phyloP scores from a whole-genome alignment of 2,113 vertebrate genomes.

The Synodontis membranacea region DNA sequence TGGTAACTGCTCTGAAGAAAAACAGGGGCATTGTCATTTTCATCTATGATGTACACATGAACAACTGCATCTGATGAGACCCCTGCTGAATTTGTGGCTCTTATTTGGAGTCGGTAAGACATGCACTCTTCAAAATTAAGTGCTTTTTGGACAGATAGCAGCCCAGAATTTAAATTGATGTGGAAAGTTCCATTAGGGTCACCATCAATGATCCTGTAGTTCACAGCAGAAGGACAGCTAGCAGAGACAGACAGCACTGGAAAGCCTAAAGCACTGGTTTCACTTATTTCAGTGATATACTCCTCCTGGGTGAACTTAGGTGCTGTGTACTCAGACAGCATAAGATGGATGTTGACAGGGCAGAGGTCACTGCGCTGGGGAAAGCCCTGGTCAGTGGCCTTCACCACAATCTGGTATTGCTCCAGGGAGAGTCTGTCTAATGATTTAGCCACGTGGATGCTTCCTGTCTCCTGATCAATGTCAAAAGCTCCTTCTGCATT shows the following conservation, averaged over 20 bases:
- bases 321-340: slow-evolving; percentile 79
- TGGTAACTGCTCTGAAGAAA: slow-evolving; percentile 76
- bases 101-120: slow-evolving; percentile 83
- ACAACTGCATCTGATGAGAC: slow-evolving; percentile 72
- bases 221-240: slow-evolving; percentile 79
- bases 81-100: slow-evolving; percentile 79
- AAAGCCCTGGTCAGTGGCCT: slow-evolving; percentile 87
- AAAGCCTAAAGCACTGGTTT: slow-evolving; percentile 74
- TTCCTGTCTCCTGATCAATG: slow-evolving; percentile 79
- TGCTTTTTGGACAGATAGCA: slow-evolving; percentile 77
- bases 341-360: slow-evolving; percentile 76
- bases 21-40: slow-evolving; percentile 87
- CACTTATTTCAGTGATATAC: slow-evolving; percentile 88
- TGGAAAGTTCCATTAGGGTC: slow-evolving; percentile 80
- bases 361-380: slow-evolving; percentile 81
- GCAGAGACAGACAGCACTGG: slow-evolving; percentile 80
- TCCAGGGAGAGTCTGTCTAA: slow-evolving; percentile 74
- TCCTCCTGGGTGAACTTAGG: slow-evolving; percentile 83
- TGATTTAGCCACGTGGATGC: slow-evolving; percentile 77
- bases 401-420: slow-evolving; percentile 81
- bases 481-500: slow-evolving; percentile 82
- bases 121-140: slow-evolving; percentile 84
- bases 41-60: slow-evolving; percentile 85
- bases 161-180: slow-evolving; percentile 86
- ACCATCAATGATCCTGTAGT: slow-evolving; percentile 86